These are phyloP conservation scores for Diadophis punctatus DNA, from an alignment of 2,113 vertebrate species.

Conservation along the genomic window DNA sequence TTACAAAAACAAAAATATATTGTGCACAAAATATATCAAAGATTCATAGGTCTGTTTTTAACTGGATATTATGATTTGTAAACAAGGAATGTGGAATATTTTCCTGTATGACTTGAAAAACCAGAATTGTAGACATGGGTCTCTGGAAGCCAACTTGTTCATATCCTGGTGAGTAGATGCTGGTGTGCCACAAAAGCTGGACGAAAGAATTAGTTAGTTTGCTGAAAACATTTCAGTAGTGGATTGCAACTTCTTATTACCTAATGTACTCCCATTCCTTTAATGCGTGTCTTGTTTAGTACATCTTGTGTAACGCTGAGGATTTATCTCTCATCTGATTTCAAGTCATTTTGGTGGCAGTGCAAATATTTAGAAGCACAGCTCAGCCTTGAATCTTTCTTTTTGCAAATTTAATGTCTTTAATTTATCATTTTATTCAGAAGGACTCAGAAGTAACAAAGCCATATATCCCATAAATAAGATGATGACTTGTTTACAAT, in stretches of 20 bases:
- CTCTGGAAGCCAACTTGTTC: constrained; percentile 56
- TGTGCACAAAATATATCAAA: constrained; percentile 43
- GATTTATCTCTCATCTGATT: constrained; percentile 67
- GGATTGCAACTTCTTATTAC: constrained; percentile 48
- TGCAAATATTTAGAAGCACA: constrained; percentile 73
- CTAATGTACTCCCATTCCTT: constrained; percentile 71
- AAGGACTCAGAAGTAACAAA: constrained; percentile 73
- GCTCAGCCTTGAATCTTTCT: constrained; percentile 64
- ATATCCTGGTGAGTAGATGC: constrained; percentile 33
- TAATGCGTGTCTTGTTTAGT: constrained; percentile 77
- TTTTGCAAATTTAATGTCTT: constrained; percentile 55
- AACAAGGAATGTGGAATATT: constrained; percentile 61
- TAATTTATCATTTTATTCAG: constrained; percentile 69
- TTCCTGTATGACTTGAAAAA: constrained; percentile 79
- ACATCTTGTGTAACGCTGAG: constrained; percentile 77
- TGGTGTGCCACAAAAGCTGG: constrained; percentile 48
- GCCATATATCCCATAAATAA: constrained; percentile 76
- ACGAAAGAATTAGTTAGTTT: constrained; percentile 60
- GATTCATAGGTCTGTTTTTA: constrained; percentile 38
- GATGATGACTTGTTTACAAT: constrained; percentile 68
- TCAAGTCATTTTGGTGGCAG: constrained; percentile 67
- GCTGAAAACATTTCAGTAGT: constrained; percentile 62
- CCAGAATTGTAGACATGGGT: constrained; percentile 71
- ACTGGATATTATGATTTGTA: constrained; percentile 52
- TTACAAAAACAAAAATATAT: constrained; percentile 27